Conservation (phyloP, 2,113 vertebrate species). For the Tetrao urogallus region DNA sequence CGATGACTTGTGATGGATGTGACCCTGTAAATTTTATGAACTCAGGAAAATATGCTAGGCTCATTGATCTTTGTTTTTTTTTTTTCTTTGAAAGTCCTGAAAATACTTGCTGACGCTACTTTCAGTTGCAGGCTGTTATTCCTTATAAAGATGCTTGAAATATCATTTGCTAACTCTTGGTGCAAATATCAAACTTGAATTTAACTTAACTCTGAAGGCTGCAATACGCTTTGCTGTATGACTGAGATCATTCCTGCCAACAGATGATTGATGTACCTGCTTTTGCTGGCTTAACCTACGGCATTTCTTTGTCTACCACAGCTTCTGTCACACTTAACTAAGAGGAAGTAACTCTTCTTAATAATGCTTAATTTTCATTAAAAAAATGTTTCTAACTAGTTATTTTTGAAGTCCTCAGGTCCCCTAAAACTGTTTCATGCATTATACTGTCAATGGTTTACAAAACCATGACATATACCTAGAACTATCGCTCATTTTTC, state of each 20-base stretch:
- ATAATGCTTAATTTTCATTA: not conserved
- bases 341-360: not conserved
- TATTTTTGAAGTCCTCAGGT: not conserved
- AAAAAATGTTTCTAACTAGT: not conserved
- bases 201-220: not conserved
- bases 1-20: not conserved
- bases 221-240: not conserved
- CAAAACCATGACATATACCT: too few relatives aligned
- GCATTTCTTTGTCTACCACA: not conserved
- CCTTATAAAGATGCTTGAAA: not conserved
- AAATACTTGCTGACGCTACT: not conserved
- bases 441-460: too few relatives aligned
- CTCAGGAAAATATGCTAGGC: not conserved
- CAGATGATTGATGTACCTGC: not conserved
- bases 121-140: not conserved
- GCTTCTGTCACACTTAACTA: not conserved
- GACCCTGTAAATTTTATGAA: not conserved
- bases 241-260: not conserved
- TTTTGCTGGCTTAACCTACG: constrained; percentile 11
- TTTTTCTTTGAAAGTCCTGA: not conserved
- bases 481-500: not conserved
- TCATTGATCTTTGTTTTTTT: not conserved
- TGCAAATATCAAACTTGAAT: not conserved
- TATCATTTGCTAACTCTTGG: constrained; percentile 1
- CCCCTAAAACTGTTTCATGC: not conserved